phyloP scores from a whole-genome alignment of 2,113 vertebrate genomes.

The Haemorhous mexicanus region DNA sequence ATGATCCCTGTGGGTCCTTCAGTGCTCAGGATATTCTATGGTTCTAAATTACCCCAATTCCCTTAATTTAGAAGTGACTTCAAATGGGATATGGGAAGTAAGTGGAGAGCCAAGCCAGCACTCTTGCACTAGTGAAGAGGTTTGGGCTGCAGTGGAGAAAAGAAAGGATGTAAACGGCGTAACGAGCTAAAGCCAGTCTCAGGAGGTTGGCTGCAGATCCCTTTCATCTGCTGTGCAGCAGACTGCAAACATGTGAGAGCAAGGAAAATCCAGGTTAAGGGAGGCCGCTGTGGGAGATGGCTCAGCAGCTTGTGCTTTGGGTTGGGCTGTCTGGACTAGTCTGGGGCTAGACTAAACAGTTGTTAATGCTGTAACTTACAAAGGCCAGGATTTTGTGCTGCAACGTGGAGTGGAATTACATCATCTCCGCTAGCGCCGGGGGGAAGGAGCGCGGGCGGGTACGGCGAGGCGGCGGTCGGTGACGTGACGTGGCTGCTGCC shows the following conservation, averaged over 20 bases:
- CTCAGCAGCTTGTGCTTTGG: background rate
- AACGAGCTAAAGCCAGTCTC: background rate
- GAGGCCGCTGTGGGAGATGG: background rate
- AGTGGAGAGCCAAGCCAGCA: background rate
- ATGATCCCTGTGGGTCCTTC: background rate
- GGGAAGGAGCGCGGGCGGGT: background rate
- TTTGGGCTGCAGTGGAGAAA: background rate
- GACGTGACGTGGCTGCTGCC: background rate
- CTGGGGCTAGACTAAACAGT: background rate
- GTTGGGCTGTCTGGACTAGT: background rate
- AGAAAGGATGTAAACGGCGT: background rate
- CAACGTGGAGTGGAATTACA: conserved; percentile 61
- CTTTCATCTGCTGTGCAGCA: background rate
- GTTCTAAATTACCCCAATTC: background rate
- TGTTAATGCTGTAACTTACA: background rate
- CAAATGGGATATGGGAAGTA: background rate
- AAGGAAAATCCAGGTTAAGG: background rate
- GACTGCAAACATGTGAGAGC: background rate
- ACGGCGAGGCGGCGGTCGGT: background rate
- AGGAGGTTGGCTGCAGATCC: too few relatives aligned
- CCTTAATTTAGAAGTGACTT: background rate
- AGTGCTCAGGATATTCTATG: background rate
- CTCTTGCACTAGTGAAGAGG: background rate
- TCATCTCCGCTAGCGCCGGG: background rate
- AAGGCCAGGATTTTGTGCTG: conserved; percentile 42